Conservation (phyloP, 2,797 vertebrate species). For the Hephaestus fuliginosus region DNA sequence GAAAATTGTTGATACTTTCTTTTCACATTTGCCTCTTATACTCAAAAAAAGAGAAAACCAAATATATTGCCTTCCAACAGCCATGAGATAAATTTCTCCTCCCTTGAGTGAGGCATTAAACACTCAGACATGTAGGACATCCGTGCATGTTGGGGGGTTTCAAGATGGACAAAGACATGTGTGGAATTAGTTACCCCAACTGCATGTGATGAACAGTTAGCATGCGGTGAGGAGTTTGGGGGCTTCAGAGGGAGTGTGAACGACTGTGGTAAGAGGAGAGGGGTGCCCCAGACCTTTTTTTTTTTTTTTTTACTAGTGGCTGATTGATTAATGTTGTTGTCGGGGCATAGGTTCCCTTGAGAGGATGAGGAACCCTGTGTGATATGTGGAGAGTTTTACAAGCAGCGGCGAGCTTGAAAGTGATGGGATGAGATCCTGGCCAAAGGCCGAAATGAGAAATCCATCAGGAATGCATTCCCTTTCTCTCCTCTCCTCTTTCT, state of each 20-base stretch:
- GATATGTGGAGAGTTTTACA: conserved; percentile 92
- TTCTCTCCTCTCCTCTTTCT: conserved; percentile 67
- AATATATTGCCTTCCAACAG: conserved; percentile 68
- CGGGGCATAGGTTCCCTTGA: conserved; percentile 83
- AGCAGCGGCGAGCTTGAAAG: conserved; percentile 90
- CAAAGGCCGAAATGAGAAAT: conserved; percentile 93
- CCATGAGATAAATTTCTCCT: conserved; percentile 70
- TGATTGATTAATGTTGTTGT: conserved; percentile 90
- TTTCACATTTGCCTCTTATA: conserved; percentile 21
- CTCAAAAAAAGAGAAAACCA: conserved; percentile 30
- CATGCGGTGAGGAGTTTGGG: conserved; percentile 73
- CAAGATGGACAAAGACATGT: conserved; percentile 87
- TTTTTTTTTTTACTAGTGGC: conserved; percentile 76
- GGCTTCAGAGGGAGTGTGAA: conserved; percentile 75
- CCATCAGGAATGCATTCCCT: conserved; percentile 91
- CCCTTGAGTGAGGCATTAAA: conserved; percentile 74
- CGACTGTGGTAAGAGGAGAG: conserved; percentile 79
- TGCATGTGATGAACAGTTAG: conserved; percentile 82
- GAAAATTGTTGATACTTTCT: conserved; percentile 38
- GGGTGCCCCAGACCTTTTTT: conserved; percentile 72
- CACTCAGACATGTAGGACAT: conserved; percentile 74
- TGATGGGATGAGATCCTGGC: conserved; percentile 90
- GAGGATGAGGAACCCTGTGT: conserved; percentile 87
- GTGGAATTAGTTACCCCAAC: conserved; percentile 84
- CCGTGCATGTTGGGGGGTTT: conserved; percentile 70